Evolutionary conservation across 2,113 vertebrate genomes (phyloP), one percentile per base, ranked within the genome.

Genomic region (Chrysemys picta): DNA sequence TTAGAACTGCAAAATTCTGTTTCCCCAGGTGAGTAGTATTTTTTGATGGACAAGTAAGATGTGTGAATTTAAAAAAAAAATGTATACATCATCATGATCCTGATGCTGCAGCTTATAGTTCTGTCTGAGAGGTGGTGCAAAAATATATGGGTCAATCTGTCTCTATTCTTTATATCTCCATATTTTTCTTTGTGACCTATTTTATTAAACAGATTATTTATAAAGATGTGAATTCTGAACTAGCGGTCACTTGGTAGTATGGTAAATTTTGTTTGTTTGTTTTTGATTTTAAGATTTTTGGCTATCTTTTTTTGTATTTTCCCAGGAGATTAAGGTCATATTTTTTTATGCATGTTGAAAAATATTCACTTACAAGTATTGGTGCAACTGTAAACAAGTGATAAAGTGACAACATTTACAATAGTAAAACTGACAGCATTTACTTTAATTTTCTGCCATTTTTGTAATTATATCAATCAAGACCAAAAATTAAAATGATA

Each of bases 391-490:
- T 98, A 98, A 98, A 98, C 98, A 98, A 98, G 97, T 97, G 98
- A 98, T 98, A 98, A 98, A 98, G 97, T 97, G 97, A 98, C 98
- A 98, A 97, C 98, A 95, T 98, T 97, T 97, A 97, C 97, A 97
- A 98, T 97, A 97, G 98, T 97, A 98, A 98, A 98, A 98, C 97
- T 98, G 98, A 98, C 98, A 98, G 98, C 98, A 97, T 98, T 98
- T 97, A 97, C 98, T 98, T 98, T 98, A 98, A 98, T 98, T 98
- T 98, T 98, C 98, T 98, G 98, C 98, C 98, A 98, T 98, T 98
- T 98, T 98, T 98, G 98, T 98, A 98, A 98, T 98, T 98, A 98
- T 98, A 98, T 98, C 98, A 98, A 98, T 98, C 98, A 98, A 98
- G 98, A 98, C 98, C 98, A 98, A 98, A 97, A 98, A 98, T 98